phyloP scores from a whole-genome alignment of 1,140 invertebrate species.

The Brachionus calyciflorus region DNA sequence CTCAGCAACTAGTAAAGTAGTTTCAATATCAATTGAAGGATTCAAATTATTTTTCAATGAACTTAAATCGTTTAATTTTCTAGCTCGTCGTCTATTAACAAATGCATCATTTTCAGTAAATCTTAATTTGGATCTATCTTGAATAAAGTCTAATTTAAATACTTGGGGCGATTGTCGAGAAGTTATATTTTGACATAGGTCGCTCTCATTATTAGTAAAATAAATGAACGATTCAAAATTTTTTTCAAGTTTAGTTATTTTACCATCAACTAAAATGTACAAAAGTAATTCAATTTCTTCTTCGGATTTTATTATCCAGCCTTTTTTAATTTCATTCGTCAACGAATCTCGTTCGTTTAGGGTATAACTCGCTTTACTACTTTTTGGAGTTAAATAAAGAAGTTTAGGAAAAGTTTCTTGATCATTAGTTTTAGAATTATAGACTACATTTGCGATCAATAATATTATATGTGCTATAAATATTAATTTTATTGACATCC shows the following conservation, averaged over 20 bases:
- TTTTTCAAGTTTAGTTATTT: background rate
- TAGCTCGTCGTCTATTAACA: background rate
- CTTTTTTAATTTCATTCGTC: slow-evolving; percentile 16
- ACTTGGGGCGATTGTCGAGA: background rate
- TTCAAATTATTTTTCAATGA: background rate
- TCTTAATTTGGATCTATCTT: background rate
- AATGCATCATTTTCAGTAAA: background rate
- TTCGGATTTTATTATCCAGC: slow-evolving; percentile 26
- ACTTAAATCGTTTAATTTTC: background rate
- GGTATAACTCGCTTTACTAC: background rate
- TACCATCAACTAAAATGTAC: slow-evolving; percentile 8
- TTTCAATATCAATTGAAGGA: background rate
- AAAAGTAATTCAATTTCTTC: background rate
- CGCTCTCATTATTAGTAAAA: slow-evolving; percentile 30
- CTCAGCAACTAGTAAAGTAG: slow-evolving; percentile 30
- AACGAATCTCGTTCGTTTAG: slow-evolving; percentile 21
- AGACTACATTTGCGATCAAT: too few species aligned
- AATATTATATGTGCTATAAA: too few species aligned
- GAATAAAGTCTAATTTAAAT: background rate
- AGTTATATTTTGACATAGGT: background rate
- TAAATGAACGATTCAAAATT: background rate
- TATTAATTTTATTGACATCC: too few species aligned
- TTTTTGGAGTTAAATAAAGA: background rate
- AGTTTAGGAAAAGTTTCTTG: slow-evolving; percentile 31
- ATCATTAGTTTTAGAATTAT: too few species aligned